These are phyloP conservation scores for Drosophila mimetica DNA, from an alignment of 2,888 invertebrate genomes.

Conservation along the genomic window DNA sequence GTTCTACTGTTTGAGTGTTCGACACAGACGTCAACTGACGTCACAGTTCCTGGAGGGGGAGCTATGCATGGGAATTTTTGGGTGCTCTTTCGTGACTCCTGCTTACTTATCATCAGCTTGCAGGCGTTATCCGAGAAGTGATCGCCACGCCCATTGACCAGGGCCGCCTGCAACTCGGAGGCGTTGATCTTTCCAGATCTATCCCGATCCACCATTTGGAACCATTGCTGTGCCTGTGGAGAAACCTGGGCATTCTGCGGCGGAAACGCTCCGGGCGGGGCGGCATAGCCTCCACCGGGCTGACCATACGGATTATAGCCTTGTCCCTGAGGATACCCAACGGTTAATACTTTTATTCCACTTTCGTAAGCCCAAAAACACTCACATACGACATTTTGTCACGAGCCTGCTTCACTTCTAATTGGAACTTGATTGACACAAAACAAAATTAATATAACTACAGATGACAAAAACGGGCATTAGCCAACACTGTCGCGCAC, in stretches of 20 bases:
- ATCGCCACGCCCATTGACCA: constrained; percentile 94
- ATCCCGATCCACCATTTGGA: constrained; percentile 92
- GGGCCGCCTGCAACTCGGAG: constrained; percentile 90
- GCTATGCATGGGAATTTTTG: background rate
- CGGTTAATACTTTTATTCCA: background rate
- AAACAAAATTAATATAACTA: constrained; percentile 24
- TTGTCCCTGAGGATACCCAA: constrained; percentile 57
- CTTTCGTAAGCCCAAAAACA: background rate
- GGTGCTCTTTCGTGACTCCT: background rate
- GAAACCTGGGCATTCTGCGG: constrained; percentile 86
- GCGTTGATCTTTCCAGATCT: constrained; percentile 92
- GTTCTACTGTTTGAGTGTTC: constrained; percentile 18
- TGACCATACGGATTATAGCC: constrained; percentile 75
- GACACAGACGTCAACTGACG: constrained; percentile 3
- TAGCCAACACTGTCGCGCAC: constrained; percentile 9
- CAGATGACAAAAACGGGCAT: background rate
- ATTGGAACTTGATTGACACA: constrained; percentile 36
- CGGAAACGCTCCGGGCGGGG: constrained; percentile 83
- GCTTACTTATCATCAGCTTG: constrained; percentile 91
- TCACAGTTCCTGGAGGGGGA: background rate
- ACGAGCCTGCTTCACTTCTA: constrained; percentile 23
- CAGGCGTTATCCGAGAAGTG: constrained; percentile 90
- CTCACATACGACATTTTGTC: constrained; percentile 80
- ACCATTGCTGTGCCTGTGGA: constrained; percentile 94
- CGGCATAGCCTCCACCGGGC: constrained; percentile 72